These are phyloP conservation scores for Grallaria varia DNA, from an alignment of 2,113 vertebrate genomes.

Conservation along the genomic window DNA sequence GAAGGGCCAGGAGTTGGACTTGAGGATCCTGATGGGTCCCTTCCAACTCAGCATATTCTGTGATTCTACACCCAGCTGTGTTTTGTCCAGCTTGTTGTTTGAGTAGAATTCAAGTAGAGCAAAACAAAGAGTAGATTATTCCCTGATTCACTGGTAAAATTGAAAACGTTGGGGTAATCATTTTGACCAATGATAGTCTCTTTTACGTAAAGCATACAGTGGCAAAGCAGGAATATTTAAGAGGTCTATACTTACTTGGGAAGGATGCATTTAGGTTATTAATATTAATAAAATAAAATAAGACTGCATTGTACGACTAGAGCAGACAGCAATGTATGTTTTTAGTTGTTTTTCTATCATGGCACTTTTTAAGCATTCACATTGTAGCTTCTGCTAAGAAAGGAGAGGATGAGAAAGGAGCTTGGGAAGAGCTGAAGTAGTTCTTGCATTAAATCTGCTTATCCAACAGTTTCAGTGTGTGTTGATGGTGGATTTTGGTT, in stretches of 20 bases:
- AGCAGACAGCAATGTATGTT: background rate
- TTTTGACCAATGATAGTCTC: background rate
- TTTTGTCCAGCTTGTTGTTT: background rate
- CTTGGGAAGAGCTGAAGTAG: background rate
- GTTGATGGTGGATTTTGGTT: background rate
- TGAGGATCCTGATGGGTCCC: background rate
- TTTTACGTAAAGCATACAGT: background rate
- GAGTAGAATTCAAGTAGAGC: background rate
- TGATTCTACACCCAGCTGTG: background rate
- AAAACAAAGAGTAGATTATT: background rate
- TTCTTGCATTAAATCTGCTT: background rate
- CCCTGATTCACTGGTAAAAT: background rate
- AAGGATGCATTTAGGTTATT: background rate
- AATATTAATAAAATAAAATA: background rate
- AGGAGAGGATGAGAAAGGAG: background rate
- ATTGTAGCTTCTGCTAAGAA: background rate
- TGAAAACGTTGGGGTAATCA: background rate
- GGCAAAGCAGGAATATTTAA: background rate
- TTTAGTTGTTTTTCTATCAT: background rate
- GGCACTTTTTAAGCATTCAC: background rate
- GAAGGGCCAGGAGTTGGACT: background rate
- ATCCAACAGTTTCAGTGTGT: background rate
- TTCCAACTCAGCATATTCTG: background rate
- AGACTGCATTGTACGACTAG: background rate
- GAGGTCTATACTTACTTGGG: background rate